These are phyloP conservation scores for Eriocheir sinensis DNA, from an alignment of 1,140 invertebrate genomes.

Conservation along the genomic window DNA sequence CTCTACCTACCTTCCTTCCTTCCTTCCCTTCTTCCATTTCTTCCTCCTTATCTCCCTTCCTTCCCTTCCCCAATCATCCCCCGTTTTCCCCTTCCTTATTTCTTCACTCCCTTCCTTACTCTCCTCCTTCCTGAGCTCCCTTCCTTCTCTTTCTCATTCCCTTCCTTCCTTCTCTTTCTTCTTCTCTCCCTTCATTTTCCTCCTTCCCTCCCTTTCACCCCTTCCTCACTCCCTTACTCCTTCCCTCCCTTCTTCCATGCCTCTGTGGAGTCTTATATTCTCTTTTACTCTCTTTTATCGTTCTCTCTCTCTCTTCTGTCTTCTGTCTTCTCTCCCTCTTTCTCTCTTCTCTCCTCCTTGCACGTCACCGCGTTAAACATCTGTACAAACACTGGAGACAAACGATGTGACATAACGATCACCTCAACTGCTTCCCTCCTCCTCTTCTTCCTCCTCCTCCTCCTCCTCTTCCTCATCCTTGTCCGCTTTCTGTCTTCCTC, in stretches of 20 bases:
- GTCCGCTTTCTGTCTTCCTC: too few species aligned
- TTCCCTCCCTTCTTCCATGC: background rate
- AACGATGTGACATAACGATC: too few species aligned
- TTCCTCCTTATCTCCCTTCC: background rate
- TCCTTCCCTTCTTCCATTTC: background rate
- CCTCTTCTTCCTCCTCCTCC: too few species aligned
- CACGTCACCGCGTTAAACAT: too few species aligned
- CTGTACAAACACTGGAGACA: too few species aligned
- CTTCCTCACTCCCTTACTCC: background rate
- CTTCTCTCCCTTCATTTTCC: too few species aligned
- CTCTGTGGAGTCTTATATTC: background rate
- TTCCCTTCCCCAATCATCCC: too few species aligned
- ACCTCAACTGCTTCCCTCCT: too few species aligned
- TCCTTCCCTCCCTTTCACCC: background rate
- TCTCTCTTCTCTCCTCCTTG: too few species aligned
- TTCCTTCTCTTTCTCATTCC: background rate
- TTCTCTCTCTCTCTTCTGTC: too few species aligned
- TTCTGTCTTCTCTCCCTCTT: too few species aligned
- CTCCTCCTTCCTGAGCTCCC: background rate
- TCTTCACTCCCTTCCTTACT: background rate
- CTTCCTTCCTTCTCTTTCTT: background rate
- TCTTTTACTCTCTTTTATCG: too few species aligned
- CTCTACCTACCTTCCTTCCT: background rate
- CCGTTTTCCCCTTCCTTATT: background rate
- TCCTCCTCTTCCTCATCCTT: background rate